phyloP scores from a whole-genome alignment of 2,113 vertebrate species.

The Pimephales promelas region DNA sequence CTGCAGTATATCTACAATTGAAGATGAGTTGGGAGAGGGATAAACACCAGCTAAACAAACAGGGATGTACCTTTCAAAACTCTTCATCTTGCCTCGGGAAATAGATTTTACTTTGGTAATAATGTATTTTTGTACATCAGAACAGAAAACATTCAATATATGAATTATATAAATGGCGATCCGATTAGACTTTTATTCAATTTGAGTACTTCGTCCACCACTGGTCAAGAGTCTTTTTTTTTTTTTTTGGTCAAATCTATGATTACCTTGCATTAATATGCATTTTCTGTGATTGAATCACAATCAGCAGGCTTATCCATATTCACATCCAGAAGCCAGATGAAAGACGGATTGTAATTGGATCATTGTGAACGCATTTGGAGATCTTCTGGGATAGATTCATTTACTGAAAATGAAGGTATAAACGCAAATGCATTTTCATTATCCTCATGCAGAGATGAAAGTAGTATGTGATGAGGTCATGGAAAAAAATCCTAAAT shows the following conservation, averaged over 20 bases:
- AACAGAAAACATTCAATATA: neutral
- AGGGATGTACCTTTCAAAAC: neutral
- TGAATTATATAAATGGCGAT: too few species aligned
- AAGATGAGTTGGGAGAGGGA: neutral
- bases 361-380: neutral
- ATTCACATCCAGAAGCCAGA: neutral
- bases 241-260: too few species aligned
- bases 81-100: neutral
- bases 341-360: neutral
- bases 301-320: neutral
- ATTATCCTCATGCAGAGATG: neutral
- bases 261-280: neutral
- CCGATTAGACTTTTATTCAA: neutral
- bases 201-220: too few species aligned
- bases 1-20: slow-evolving; percentile 18
- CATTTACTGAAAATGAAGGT: neutral
- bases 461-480: neutral
- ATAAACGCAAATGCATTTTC: neutral
- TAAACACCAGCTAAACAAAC: slow-evolving; percentile 1
- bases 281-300: neutral
- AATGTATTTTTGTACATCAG: neutral
- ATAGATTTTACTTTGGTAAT: neutral
- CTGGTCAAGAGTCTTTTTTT: too few species aligned
- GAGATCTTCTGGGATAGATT: neutral
- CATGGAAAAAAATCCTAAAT: neutral